Conservation (phyloP, 2,888 invertebrate species). For the Catocala fraxini region DNA sequence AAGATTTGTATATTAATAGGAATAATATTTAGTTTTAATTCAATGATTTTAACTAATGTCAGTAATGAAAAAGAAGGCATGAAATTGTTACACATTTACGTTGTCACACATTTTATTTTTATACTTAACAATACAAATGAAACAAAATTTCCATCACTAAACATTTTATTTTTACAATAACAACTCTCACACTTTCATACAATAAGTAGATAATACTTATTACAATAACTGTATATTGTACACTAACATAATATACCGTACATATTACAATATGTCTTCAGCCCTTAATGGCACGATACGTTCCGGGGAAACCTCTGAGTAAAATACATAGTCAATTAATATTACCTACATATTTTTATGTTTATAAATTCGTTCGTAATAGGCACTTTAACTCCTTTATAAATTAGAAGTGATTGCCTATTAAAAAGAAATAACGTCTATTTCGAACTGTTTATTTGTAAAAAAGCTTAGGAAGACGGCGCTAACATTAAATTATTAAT, state of each 20-base stretch:
- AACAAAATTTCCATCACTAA: slow-evolving; percentile 56
- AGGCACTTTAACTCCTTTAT: slow-evolving; percentile 52
- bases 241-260: slow-evolving; percentile 37
- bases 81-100: background rate
- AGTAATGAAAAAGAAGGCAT: background rate
- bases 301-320: slow-evolving; percentile 23
- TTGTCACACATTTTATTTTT: no score
- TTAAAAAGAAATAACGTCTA: slow-evolving; percentile 30
- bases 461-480: slow-evolving; percentile 12
- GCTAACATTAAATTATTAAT: slow-evolving; percentile 6
- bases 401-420: slow-evolving; percentile 27
- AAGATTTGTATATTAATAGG: no score
- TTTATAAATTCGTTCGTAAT: slow-evolving; percentile 62
- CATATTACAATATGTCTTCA: slow-evolving; percentile 27
- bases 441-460: slow-evolving; percentile 5
- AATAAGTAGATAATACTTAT: slow-evolving; percentile 82
- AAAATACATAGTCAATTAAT: slow-evolving; percentile 16
- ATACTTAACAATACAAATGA: slow-evolving; percentile 17
- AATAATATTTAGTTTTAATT: no score
- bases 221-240: slow-evolving; percentile 55
- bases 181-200: slow-evolving; percentile 74
- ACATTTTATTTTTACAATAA: slow-evolving; percentile 78
- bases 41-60: no score
- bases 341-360: slow-evolving; percentile 32
- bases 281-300: slow-evolving; percentile 20